Percentiles rank a stretch among this genome's conserved stretches.
These are phyloP conservation scores for Antrozous pallidus DNA, from an alignment of 2,797 vertebrate species.

Conservation along the genomic window DNA sequence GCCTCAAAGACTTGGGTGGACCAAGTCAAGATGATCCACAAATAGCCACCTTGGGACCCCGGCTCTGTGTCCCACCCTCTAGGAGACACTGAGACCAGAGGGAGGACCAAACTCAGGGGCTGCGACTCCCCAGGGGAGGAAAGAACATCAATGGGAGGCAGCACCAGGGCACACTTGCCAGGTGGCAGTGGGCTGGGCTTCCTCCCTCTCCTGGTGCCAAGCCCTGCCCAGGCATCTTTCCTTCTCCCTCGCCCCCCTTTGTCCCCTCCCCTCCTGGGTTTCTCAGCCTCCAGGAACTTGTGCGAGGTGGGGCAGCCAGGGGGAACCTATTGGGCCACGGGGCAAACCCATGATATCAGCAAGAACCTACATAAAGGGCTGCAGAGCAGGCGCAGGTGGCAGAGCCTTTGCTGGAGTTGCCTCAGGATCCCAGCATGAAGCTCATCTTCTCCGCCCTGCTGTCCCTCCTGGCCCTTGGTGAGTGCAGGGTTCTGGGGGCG, in stretches of 20 bases:
- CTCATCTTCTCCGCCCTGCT: background rate
- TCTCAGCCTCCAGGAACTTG: background rate
- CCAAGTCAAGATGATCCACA: background rate
- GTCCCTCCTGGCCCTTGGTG: slow-evolving; percentile 54
- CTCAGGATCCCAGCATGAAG: slow-evolving; percentile 45
- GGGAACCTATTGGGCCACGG: slow-evolving; percentile 2
- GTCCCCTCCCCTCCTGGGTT: background rate
- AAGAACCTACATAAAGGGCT: slow-evolving; percentile 47
- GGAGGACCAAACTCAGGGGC: background rate
- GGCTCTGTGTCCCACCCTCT: background rate
- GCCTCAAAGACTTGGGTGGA: background rate
- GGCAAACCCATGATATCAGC: background rate
- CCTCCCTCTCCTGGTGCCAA: rapidly evolving
- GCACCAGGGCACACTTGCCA: background rate
- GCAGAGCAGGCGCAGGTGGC: background rate
- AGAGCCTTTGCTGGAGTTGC: background rate
- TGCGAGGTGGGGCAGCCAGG: background rate
- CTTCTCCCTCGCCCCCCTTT: background rate
- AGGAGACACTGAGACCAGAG: background rate
- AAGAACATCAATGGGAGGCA: background rate
- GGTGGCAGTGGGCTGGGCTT: background rate
- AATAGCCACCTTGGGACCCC: background rate
- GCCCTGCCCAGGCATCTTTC: background rate
- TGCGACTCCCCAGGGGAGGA: background rate
- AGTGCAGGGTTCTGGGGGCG: background rate